Conservation (phyloP, 53 echinoderm and acorn worm species). For the Antedon mediterranea region DNA sequence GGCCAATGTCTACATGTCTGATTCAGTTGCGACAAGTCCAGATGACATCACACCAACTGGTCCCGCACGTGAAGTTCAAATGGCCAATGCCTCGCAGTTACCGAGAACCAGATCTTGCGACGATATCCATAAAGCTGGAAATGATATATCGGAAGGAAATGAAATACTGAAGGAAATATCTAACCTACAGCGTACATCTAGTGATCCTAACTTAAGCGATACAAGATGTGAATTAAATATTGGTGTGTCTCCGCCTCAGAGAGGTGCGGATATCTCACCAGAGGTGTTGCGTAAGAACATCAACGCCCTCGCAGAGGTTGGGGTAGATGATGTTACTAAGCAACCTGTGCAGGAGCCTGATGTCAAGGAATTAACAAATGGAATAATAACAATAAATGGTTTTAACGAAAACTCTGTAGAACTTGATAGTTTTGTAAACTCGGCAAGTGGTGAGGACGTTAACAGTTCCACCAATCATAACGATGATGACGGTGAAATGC, state of each 20-base stretch:
- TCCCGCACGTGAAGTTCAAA: neutral
- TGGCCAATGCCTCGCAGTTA: constrained; percentile 47
- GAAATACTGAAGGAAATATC: constrained; percentile 47
- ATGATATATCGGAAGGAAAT: constrained; percentile 48
- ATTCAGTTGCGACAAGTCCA: constrained; percentile 12
- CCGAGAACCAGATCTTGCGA: constrained; percentile 73
- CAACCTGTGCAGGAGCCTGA: neutral
- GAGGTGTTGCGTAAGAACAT: neutral
- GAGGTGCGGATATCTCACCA: neutral
- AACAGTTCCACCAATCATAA: neutral
- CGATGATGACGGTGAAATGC: too few relatives aligned
- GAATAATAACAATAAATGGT: neutral
- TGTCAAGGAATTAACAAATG: neutral
- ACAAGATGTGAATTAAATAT: constrained; percentile 49
- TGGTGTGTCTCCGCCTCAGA: constrained; percentile 33
- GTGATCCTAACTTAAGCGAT: constrained; percentile 80
- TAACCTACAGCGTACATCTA: constrained; percentile 45
- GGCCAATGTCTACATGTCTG: constrained; percentile 66
- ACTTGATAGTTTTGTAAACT: neutral
- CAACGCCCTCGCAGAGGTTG: neutral
- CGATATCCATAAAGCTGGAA: constrained; percentile 53
- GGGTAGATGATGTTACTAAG: neutral
- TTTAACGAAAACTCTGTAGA: neutral
- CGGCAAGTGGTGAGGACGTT: neutral
- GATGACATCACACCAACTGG: neutral